Conservation (phyloP, 2,888 invertebrate genomes). For the Macrosiphum euphorbiae region DNA sequence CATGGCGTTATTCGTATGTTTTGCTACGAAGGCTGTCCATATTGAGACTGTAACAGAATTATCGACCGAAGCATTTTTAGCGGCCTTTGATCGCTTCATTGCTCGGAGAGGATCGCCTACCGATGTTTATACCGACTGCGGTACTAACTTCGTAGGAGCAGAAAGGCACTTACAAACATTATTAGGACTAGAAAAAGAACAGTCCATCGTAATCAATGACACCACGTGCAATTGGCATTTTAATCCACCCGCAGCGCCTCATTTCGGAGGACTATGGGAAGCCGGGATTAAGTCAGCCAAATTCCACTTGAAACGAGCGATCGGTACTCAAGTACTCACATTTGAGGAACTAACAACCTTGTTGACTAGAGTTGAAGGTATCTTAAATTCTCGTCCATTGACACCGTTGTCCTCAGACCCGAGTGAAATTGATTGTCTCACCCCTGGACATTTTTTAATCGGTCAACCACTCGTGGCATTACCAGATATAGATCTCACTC, state of each 20-base stretch:
- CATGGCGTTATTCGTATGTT: not conserved
- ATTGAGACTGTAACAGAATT: not conserved
- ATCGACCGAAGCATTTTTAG: not conserved
- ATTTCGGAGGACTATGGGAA: conserved; percentile 68
- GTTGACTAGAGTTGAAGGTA: too few relatives aligned
- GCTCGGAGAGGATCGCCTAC: not conserved
- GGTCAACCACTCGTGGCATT: not conserved
- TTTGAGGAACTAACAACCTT: conserved; percentile 38
- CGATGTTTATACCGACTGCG: not conserved
- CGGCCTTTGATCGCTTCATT: not conserved
- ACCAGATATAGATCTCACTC: not conserved
- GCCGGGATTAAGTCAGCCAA: conserved; percentile 65
- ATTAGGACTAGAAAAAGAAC: not conserved
- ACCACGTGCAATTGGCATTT: conserved; percentile 61
- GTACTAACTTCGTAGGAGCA: not conserved
- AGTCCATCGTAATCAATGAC: conserved; percentile 41
- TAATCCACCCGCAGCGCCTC: conserved; percentile 66
- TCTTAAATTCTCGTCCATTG: too few relatives aligned
- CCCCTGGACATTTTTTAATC: not conserved
- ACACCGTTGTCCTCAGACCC: not conserved
- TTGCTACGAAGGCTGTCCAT: not conserved
- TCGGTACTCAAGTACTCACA: too few relatives aligned
- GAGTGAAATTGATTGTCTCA: not conserved
- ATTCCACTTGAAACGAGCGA: conserved; percentile 6
- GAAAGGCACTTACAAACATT: not conserved